Evolutionary conservation across 2,888 invertebrate genomes (phyloP).

Genomic region (Watsonalla binaria): DNA sequence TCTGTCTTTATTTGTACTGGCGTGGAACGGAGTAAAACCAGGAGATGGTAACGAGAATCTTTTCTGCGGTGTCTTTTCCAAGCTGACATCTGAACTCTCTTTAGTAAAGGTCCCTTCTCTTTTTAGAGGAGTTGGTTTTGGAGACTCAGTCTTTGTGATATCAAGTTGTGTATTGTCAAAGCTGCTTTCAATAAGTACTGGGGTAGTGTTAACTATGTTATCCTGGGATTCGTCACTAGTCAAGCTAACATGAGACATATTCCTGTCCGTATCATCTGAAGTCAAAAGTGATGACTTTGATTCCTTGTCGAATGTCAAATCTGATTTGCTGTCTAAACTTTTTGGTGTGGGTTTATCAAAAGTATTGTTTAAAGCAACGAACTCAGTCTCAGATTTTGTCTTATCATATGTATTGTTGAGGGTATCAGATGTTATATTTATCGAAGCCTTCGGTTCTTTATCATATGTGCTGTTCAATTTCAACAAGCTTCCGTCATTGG

Average conservation of each 20-base stretch:
- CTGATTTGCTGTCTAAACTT: constrained; percentile 26
- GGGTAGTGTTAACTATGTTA: constrained; percentile 53
- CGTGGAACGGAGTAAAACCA: constrained; percentile 58
- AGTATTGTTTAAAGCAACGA: constrained; percentile 8
- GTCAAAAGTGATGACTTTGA: constrained; percentile 48
- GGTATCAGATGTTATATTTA: neutral
- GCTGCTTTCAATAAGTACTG: constrained; percentile 61
- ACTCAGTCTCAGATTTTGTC: neutral
- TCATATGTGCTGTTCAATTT: neutral
- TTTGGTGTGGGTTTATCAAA: constrained; percentile 15
- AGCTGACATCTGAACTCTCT: constrained; percentile 35
- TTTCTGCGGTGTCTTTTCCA: constrained; percentile 39
- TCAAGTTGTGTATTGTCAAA: constrained; percentile 43
- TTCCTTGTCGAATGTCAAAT: constrained; percentile 46
- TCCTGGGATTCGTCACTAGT: constrained; percentile 59
- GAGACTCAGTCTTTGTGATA: constrained; percentile 7
- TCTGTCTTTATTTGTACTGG: constrained; percentile 38
- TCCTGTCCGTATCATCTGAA: constrained; percentile 38
- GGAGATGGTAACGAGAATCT: constrained; percentile 45
- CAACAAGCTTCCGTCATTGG: neutral
- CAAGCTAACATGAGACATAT: constrained; percentile 49
- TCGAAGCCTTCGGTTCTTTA: neutral
- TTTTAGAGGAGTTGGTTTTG: constrained; percentile 38
- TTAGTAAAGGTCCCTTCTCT: constrained; percentile 68
- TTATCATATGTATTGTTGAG: neutral